phyloP scores from a whole-genome alignment of 2,797 vertebrate genomes.

The Perodicticus potto region DNA sequence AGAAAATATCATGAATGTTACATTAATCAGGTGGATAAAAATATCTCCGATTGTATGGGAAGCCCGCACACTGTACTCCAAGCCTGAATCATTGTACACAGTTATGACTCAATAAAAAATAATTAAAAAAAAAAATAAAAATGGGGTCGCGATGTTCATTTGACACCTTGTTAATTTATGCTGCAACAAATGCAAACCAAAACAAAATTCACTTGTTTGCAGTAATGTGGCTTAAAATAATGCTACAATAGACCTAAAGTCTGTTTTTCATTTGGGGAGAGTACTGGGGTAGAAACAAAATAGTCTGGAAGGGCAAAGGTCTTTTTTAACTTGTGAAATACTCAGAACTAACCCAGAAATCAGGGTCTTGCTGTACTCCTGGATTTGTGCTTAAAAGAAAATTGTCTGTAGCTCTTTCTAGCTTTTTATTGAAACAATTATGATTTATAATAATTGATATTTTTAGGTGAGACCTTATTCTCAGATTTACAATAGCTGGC shows the following conservation, averaged over 20 bases:
- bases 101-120: too few relatives aligned
- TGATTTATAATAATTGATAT: background rate
- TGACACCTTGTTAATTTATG: conserved; percentile 77
- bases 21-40: too few relatives aligned
- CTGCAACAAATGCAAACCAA: conserved; percentile 3
- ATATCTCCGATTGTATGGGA: too few relatives aligned
- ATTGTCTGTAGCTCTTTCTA: background rate
- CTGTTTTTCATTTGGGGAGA: conserved; percentile 55
- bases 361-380: background rate
- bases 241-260: background rate
- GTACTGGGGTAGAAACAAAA: background rate
- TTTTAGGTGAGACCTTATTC: background rate
- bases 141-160: conserved; percentile 30
- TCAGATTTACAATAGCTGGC: background rate
- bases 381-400: background rate
- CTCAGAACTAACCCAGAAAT: background rate
- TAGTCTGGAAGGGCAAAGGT: background rate
- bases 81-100: too few relatives aligned
- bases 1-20: too few relatives aligned
- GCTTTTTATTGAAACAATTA: background rate
- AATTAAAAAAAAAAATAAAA: too few relatives aligned
- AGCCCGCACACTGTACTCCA: too few relatives aligned
- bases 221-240: conserved; percentile 10
- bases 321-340: background rate
- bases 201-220: background rate